A percentile compares a stretch with the other conserved stretches of the same genome.
Conservation (phyloP, 2,888 invertebrate species). For the Pecten maximus region DNA sequence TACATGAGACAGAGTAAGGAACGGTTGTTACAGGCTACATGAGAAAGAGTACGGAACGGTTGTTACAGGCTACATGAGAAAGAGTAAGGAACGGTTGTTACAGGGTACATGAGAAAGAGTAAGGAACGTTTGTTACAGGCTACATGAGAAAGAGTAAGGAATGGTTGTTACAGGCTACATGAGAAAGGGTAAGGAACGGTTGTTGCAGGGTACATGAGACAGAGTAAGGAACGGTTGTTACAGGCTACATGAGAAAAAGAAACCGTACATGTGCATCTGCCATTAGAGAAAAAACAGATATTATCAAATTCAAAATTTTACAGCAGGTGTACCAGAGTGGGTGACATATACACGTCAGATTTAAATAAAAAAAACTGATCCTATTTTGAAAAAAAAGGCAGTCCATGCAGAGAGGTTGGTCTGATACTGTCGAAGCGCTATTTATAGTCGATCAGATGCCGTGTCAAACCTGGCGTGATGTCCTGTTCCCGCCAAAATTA, state of each 20-base stretch:
- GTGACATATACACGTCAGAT: background rate
- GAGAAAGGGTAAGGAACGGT: too few species aligned
- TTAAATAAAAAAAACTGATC: background rate
- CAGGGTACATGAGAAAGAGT: too few species aligned
- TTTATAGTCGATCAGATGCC: background rate
- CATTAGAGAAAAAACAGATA: background rate
- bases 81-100: too few species aligned
- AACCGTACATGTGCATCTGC: background rate
- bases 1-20: too few species aligned
- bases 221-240: too few species aligned
- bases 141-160: too few species aligned
- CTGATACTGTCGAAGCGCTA: background rate
- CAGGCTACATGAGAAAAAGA: background rate
- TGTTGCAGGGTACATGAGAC: too few species aligned
- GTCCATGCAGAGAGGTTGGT: background rate
- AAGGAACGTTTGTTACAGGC: too few species aligned
- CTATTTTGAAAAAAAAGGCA: background rate
- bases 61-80: too few species aligned
- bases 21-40: too few species aligned
- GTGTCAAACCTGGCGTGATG: background rate
- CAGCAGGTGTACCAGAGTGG: background rate
- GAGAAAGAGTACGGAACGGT: too few species aligned
- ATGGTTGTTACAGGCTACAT: too few species aligned
- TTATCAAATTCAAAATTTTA: background rate
- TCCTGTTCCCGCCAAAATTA: background rate